These are phyloP conservation scores for Neoscelio sp. DNA, from an alignment of 2,888 invertebrate genomes.

Conservation along the genomic window DNA sequence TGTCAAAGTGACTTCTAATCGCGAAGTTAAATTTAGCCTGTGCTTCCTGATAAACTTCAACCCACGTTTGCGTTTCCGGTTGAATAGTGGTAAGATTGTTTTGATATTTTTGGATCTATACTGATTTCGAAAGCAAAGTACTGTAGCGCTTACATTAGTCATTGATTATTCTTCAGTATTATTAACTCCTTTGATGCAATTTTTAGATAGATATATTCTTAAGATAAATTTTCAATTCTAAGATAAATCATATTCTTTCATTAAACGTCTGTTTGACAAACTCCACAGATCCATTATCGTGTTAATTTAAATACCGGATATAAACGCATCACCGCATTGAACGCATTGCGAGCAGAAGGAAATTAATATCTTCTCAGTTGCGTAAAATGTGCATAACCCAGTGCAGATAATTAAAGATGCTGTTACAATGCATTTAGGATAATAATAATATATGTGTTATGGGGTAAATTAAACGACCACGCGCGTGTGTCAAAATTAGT, in stretches of 20 bases:
- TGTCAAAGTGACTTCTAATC: constrained; percentile 44
- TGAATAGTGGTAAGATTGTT: constrained; percentile 31
- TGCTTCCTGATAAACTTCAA: constrained; percentile 60
- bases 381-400: constrained; percentile 3
- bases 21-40: constrained; percentile 47
- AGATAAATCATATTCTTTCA: no score
- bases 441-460: constrained; percentile 29
- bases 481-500: constrained; percentile 20
- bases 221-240: not conserved
- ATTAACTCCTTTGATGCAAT: no score
- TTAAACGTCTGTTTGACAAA: no score
- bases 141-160: no score
- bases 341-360: constrained; percentile 15
- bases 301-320: not conserved
- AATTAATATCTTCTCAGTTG: constrained; percentile 10
- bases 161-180: no score
- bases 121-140: constrained; percentile 5
- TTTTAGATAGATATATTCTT: no score
- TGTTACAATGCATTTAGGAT: constrained; percentile 27
- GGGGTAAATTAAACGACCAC: constrained; percentile 6
- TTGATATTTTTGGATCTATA: constrained; percentile 43
- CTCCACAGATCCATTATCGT: no score
- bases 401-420: constrained; percentile 21
- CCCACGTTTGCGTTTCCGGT: constrained; percentile 56
- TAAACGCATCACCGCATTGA: not conserved